Percentiles rank a stretch among this genome's conserved stretches.
Evolutionary conservation across 2,888 invertebrate species (phyloP).

Genomic region (Mayetiola destructor): DNA sequence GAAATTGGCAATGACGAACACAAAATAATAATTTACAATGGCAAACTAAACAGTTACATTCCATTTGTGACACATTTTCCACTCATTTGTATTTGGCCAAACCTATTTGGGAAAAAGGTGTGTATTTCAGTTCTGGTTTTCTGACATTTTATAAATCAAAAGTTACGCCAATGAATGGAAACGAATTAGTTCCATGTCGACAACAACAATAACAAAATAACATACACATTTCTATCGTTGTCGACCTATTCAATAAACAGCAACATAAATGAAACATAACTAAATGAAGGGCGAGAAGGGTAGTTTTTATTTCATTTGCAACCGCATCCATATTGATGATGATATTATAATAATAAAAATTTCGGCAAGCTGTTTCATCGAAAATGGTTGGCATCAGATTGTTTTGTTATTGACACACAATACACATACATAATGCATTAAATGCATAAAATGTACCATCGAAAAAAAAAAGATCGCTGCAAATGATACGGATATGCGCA

Average conservation of each 20-base stretch:
- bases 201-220: background rate
- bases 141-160: no score
- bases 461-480: no score
- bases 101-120: conserved; percentile 11
- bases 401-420: no score
- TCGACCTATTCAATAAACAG: background rate
- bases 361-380: conserved; percentile 10
- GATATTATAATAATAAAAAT: conserved; percentile 7
- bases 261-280: background rate
- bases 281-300: background rate
- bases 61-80: no score
- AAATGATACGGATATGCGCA: no score
- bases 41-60: no score
- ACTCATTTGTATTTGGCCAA: background rate
- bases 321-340: conserved; percentile 7
- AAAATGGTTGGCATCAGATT: no score
- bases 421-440: no score
- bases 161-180: background rate
- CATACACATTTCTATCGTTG: no score
- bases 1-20: no score
- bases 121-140: conserved; percentile 1
- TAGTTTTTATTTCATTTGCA: background rate
- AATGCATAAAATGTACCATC: no score
- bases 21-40: no score
- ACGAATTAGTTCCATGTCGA: background rate